Evolutionary conservation across 2,888 invertebrate species (phyloP).

Genomic region (Cheilosia scutellata): DNA sequence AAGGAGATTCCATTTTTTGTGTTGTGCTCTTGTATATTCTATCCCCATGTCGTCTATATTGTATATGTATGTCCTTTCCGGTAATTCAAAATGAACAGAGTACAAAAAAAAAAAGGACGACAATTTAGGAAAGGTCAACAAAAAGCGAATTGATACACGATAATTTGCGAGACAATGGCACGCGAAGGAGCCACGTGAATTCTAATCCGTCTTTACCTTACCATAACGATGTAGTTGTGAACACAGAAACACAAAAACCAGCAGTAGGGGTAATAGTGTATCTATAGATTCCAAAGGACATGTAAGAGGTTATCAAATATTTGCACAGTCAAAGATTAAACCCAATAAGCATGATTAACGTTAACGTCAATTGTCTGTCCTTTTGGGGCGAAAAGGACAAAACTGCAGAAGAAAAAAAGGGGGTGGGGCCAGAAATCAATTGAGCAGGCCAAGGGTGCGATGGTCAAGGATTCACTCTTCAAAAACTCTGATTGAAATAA

Average conservation of each 20-base stretch:
- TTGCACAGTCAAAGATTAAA: constrained; percentile 67
- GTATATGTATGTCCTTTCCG: constrained; percentile 38
- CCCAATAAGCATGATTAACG: constrained; percentile 61
- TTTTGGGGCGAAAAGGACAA: constrained; percentile 23
- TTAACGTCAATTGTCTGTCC: constrained; percentile 36
- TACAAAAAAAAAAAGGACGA: constrained; percentile 39
- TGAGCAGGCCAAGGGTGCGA: constrained; percentile 42
- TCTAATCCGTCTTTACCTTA: constrained; percentile 20
- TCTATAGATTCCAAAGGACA: neutral
- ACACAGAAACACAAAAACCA: neutral
- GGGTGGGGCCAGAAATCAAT: constrained; percentile 51
- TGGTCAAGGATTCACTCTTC: constrained; percentile 64
- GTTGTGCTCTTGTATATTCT: neutral
- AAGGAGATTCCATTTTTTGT: neutral
- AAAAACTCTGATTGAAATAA: constrained; percentile 72
- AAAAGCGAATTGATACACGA: constrained; percentile 53
- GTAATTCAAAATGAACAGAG: constrained; percentile 49
- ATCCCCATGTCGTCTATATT: neutral
- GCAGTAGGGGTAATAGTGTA: neutral
- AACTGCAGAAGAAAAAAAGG: neutral
- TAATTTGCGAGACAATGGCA: constrained; percentile 52
- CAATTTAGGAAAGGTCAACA: constrained; percentile 73
- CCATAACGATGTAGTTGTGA: neutral
- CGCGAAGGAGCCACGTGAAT: constrained; percentile 52
- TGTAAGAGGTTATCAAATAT: constrained; percentile 68